Evolutionary conservation across 2,113 vertebrate species (phyloP).

Genomic region (Oophaga pumilio): DNA sequence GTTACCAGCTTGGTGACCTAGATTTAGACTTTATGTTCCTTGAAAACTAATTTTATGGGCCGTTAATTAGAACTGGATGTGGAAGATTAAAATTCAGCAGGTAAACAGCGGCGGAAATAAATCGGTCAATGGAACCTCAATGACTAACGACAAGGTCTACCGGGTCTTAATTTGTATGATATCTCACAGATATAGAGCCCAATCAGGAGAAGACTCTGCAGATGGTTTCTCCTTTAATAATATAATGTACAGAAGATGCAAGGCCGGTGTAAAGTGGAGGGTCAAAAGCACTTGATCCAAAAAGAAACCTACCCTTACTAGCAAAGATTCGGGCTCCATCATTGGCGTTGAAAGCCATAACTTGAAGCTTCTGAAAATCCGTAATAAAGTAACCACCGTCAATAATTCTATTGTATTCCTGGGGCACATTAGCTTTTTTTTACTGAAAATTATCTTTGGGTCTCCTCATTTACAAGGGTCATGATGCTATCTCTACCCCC

Average conservation of each 20-base stretch:
- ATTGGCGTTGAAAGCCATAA: no score
- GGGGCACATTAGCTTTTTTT: no score
- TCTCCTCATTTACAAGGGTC: no score
- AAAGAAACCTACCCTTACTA: no score
- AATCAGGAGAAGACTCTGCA: not conserved
- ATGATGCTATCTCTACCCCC: no score
- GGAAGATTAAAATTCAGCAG: slow-evolving; percentile 10
- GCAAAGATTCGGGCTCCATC: no score
- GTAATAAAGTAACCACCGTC: no score
- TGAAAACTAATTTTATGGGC: slow-evolving; percentile 18
- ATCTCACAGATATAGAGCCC: not conserved
- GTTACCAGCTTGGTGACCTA: not conserved
- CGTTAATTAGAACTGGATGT: not conserved
- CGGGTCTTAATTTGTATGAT: not conserved
- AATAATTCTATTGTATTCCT: no score
- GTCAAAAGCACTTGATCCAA: no score
- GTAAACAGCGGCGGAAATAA: not conserved
- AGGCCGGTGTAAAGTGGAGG: no score
- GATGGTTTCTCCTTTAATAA: not conserved
- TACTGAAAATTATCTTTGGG: no score
- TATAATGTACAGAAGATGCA: not conserved
- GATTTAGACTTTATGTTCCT: slow-evolving; percentile 34
- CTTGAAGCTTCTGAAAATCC: no score
- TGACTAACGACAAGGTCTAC: not conserved
- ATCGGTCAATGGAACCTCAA: slow-evolving; percentile 8